Base-by-base conservation (phyloP, 2,888 invertebrate species). In the Teleogryllus oceanicus region DNA sequence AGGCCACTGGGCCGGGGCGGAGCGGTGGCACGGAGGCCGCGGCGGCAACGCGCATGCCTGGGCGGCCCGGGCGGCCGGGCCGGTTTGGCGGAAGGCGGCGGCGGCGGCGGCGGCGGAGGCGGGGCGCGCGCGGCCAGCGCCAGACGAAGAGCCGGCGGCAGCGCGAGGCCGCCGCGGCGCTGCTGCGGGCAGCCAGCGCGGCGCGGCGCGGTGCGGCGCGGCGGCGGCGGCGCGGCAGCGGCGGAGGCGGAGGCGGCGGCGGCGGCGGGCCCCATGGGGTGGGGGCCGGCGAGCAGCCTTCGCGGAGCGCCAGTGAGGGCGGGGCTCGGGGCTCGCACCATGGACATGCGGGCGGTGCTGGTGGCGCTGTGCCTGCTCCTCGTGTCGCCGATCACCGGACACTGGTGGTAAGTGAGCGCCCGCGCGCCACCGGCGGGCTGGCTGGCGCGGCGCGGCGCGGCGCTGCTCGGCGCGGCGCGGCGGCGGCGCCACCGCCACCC, bases 301-400 rank as follows among this genome's bases (percentile, higher is more conserved):
- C 37, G 37, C 37, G 37, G 37, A 37, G 37, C 37, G 37, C 37
- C 37, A 37, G n/a, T 24, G 74, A 50, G 49, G 74, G 18, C 49
- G 51, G 75, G 80, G 79, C 77, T 76, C 80, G 85, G 37, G 37
- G 37, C 37, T 37, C 37, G 37, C 37, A 37, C 37, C 37, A 37
- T 37, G 87, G 87, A 87, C 85, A 92, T 93, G 92, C 92, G 92
- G 90, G 91, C 93, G 88, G 91, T 94, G 89, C 91, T 94, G 89
- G 92, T 94, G 90, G 92, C 93, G 89, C 91, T 94, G 88, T 94
- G 93, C 89, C 91, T 95, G 88, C 92, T 94, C 90, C 92, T 95
- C 89, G 92, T 94, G 90, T 94, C 93, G 91, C 94, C 94, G 89
- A 93, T 94, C 90, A 93, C 94, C 88, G 94, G 93, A 88, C 92